Evolutionary conservation across 53 echinoderm and acorn worm genomes (phyloP), one percentile per base, ranked within the genome.

Genomic region (Temnopleurus reevesii): DNA sequence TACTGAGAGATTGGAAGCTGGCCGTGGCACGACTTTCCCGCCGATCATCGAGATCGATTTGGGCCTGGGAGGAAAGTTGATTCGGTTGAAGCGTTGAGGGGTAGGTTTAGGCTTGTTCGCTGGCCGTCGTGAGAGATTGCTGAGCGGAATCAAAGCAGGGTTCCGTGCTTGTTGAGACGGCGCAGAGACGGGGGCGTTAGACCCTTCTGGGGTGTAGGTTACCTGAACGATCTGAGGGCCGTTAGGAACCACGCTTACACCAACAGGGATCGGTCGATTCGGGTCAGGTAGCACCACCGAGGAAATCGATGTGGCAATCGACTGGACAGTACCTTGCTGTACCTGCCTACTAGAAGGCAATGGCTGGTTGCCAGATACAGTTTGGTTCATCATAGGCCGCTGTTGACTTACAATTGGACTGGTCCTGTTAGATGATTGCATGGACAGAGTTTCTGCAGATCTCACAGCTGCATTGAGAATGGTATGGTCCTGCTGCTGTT

Each of bases 201-300:
- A 87, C 12, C 88, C 88, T 51, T 51, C 65, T 1, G 88, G 71
- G 2, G 65, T 87, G 53, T 87, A 87, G 9, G 66, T 34, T 21
- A 87, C 88, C 49, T 47, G 47, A 27, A 66, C 88, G 26, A 87
- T 87, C 0, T 66, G 46, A 28, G 88, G 88, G 13, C 71, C 88
- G 21, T 55, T 53, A 3, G 71, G 34, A 5, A 31, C 71, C 33
- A 87, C 34, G 53, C 53, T 66, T 19, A 87, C 29, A 4, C 34
- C 49, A 4, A 87, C 71, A 4, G 65, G 88, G 1, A 64, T 33
- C 1, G 47, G 46, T n/a, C 15, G 35, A 44, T 49, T 3, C 46
- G 59, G 85, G 4, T 41, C 21, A 6, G 43, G 46, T 24, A 56
- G 31, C 51, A 51, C 5, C 13, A 47, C 21, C 17, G 80, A 80